Conservation (phyloP, 2,888 invertebrate species). For the Crepidodera aurea region DNA sequence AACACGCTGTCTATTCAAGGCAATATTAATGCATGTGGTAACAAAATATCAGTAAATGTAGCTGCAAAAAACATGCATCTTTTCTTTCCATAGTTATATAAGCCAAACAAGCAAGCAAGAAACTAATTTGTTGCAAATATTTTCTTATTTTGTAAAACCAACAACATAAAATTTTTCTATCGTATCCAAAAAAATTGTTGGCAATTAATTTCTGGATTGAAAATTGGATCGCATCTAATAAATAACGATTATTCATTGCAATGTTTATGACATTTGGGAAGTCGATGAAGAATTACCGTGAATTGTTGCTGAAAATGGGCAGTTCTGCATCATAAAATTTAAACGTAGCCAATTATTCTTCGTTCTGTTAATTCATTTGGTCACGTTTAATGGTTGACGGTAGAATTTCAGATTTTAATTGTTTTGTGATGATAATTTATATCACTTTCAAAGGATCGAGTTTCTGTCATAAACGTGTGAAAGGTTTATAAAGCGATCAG, state of each 20-base stretch:
- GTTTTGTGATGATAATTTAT: conserved; percentile 3
- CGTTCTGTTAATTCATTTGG: conserved; percentile 4
- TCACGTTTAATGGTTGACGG: conserved; percentile 1
- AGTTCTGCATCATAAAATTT: conserved; percentile 18
- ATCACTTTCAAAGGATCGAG: not conserved
- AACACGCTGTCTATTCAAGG: too few relatives aligned
- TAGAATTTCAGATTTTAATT: not conserved
- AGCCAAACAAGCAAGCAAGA: too few relatives aligned
- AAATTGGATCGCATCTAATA: conserved; percentile 11
- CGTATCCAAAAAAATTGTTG: too few relatives aligned
- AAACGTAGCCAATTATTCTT: conserved; percentile 14
- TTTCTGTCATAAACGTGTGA: too few relatives aligned
- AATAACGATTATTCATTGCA: conserved; percentile 16
- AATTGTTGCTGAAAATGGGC: conserved; percentile 16
- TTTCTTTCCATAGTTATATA: too few relatives aligned
- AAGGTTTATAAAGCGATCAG: too few relatives aligned
- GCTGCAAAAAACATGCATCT: too few relatives aligned
- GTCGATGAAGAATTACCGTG: conserved; percentile 12
- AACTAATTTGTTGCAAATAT: too few relatives aligned
- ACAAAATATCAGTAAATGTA: too few relatives aligned
- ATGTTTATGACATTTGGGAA: conserved; percentile 13
- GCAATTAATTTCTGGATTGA: conserved; percentile 5
- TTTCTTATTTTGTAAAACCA: too few relatives aligned
- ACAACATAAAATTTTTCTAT: too few relatives aligned
- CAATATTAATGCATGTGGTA: too few relatives aligned